Evolutionary conservation across 2,113 vertebrate species (phyloP), one percentile per base, ranked within the genome.

Genomic region (Megaleporinus macrocephalus): DNA sequence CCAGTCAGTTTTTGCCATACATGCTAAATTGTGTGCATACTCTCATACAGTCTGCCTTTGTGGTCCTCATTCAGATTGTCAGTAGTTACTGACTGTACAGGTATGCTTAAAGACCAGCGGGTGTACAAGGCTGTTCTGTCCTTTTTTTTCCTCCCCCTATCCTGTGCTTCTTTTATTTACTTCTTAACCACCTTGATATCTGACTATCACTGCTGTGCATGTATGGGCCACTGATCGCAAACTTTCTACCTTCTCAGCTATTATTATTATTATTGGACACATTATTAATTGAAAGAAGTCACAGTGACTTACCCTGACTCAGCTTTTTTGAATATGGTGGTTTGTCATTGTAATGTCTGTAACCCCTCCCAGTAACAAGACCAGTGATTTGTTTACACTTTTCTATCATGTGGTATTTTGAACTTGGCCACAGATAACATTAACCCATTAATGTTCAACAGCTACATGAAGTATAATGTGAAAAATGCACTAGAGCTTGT

Each of bases 31-130:
- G 55, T 77, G 87, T 87, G 79, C 80, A 79, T 20, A 33, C 20
- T 84, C 16, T 78, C n/a, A 80, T 72, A 63, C 78, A 82, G 74
- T 88, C 83, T 89, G 83, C 82, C 86, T 87, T 86, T 87, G 84
- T 88, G 80, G 80, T 80, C 83, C 86, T 87, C 69, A 12, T 15
- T 84, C 71, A 78, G 24, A 44, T 27, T n/a, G 29, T 62, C n/a
- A 76, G 33, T 29, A 71, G 22, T 74, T 49, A 51, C 36, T 20
- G 41, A 74, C 9, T 22, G 33, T 20, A 47, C 47, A 82, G 53
- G 84, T 79, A 33, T 33, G 41, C 57, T 82, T 53, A 7, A 22
- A 62, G 61, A 47, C 55, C 27, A 78, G 24, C 16, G 27, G 20
- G 41, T 44, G 41, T 65, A 29, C 22, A 13, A 36, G 65, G 26